Evolutionary conservation across 2,113 vertebrate genomes (phyloP).

Genomic region (Epinephelus cyanopodus): DNA sequence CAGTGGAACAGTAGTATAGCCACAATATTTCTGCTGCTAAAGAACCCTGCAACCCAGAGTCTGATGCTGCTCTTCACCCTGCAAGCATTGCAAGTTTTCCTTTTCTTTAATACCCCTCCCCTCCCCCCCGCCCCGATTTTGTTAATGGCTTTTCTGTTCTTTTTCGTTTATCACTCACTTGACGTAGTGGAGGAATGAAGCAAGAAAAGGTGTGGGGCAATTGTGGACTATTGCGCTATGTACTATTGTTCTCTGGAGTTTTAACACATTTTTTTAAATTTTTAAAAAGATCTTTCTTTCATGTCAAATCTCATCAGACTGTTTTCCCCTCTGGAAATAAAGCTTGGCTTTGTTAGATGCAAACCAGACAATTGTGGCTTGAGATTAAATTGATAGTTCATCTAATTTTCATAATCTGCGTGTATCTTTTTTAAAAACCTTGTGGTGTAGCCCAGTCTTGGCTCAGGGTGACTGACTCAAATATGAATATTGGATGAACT

Average conservation of each 20-base stretch:
- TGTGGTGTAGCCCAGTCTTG: conserved; percentile 41
- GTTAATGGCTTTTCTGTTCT: conserved; percentile 72
- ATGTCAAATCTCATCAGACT: conserved; percentile 77
- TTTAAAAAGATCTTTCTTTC: conserved; percentile 23
- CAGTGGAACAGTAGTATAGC: conserved; percentile 97
- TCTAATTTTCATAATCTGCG: conserved; percentile 43
- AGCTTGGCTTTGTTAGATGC: conserved; percentile 71
- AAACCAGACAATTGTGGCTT: conserved; percentile 78
- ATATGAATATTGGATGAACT: conserved; percentile 54
- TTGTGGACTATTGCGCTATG: conserved; percentile 65
- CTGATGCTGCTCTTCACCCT: conserved; percentile 89
- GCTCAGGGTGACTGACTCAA: conserved; percentile 70
- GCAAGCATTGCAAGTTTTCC: conserved; percentile 88
- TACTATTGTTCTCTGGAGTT: conserved; percentile 61
- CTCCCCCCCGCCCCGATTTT: conserved; percentile 17
- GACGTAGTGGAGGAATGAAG: conserved; percentile 71
- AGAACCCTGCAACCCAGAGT: conserved; percentile 89
- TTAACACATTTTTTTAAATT: conserved; percentile 71
- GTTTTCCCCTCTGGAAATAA: conserved; percentile 73
- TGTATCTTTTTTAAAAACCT: conserved; percentile 62
- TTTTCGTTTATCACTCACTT: conserved; percentile 69
- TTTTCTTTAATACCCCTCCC: conserved; percentile 55
- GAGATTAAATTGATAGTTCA: conserved; percentile 77
- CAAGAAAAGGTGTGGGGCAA: conserved; percentile 68
- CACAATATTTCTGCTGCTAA: conserved; percentile 89